Conservation (phyloP, 1,140 invertebrate genomes). For the Pseudomyrmex concolor region DNA sequence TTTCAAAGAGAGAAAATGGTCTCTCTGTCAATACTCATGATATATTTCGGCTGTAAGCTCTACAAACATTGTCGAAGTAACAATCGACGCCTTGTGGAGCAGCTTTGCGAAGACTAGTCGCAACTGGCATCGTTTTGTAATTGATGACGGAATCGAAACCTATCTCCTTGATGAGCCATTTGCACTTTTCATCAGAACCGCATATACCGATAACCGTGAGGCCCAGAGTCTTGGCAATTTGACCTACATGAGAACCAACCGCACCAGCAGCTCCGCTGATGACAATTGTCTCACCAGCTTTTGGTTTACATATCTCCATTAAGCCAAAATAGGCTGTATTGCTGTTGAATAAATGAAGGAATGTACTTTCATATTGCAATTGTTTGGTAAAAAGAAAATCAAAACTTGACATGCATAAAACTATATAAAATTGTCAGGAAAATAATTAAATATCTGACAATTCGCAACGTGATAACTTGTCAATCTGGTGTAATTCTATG, state of each 20-base stretch:
- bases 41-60: background rate
- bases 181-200: constrained; percentile 89
- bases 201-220: constrained; percentile 90
- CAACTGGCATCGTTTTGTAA: constrained; percentile 88
- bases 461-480: too few species aligned
- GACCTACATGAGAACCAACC: constrained; percentile 90
- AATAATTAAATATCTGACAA: too few species aligned
- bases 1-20: background rate
- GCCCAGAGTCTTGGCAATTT: constrained; percentile 89
- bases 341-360: constrained; percentile 80
- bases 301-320: constrained; percentile 88
- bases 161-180: constrained; percentile 88
- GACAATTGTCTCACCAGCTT: constrained; percentile 89
- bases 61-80: constrained; percentile 90
- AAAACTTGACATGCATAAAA: background rate
- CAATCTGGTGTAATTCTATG: background rate
- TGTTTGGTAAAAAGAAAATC: background rate
- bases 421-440: background rate
- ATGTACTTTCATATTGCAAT: background rate
- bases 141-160: constrained; percentile 90
- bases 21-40: background rate
- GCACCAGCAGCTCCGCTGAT: constrained; percentile 88
- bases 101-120: constrained; percentile 85
- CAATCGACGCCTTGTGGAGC: constrained; percentile 90
- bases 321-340: constrained; percentile 91